Conservation (phyloP, 2,888 invertebrate genomes). For the Pandemis heparana region DNA sequence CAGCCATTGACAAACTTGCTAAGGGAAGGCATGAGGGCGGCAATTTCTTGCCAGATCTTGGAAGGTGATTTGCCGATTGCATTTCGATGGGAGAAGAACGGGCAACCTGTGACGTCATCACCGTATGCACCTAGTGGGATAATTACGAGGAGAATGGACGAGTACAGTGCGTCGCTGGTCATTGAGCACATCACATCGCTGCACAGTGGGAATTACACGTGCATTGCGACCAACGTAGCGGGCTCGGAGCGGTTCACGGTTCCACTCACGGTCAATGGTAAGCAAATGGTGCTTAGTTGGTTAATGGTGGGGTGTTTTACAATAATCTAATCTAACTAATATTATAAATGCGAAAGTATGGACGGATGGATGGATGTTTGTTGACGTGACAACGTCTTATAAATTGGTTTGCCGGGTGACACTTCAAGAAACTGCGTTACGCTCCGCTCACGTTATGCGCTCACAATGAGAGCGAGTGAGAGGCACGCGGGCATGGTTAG, state of each 20-base stretch:
- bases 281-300: constrained; percentile 47
- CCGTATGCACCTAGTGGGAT: constrained; percentile 83
- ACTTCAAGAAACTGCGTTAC: too few relatives aligned
- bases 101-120: constrained; percentile 89
- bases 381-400: too few relatives aligned
- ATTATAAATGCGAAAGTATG: too few relatives aligned
- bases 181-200: constrained; percentile 94
- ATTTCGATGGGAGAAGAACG: constrained; percentile 96
- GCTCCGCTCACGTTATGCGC: too few relatives aligned
- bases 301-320: too few relatives aligned
- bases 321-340: too few relatives aligned
- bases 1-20: constrained; percentile 92
- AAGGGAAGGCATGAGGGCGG: constrained; percentile 94
- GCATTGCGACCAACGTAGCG: constrained; percentile 95
- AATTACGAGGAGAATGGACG: constrained; percentile 88
- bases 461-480: too few relatives aligned
- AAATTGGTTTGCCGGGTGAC: too few relatives aligned
- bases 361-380: too few relatives aligned
- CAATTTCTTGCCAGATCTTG: constrained; percentile 95
- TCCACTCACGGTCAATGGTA: constrained; percentile 93
- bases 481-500: too few relatives aligned
- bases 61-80: constrained; percentile 97
- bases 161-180: constrained; percentile 93
- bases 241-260: constrained; percentile 92
- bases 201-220: constrained; percentile 96